These are phyloP conservation scores for Bugulina stolonifera DNA, from an alignment of 2,888 invertebrate species.

Conservation along the genomic window DNA sequence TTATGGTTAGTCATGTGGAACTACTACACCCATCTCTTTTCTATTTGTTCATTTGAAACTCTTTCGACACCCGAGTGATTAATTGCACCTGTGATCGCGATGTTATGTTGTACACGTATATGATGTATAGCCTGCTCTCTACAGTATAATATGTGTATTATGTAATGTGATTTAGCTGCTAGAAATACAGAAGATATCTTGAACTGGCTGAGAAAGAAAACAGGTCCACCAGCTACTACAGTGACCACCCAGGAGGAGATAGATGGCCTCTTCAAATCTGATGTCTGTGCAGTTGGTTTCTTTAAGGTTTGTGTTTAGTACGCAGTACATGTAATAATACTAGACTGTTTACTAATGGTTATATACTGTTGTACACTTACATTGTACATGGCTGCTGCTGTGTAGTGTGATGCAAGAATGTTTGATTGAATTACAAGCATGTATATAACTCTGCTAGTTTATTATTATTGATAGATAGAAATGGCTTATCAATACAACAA, in stretches of 20 bases:
- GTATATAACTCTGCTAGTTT: too few species aligned
- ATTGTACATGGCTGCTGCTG: not conserved
- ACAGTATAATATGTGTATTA: too few species aligned
- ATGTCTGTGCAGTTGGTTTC: slow-evolving; percentile 69
- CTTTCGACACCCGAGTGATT: too few species aligned
- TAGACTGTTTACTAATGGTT: not conserved
- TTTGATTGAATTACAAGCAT: too few species aligned
- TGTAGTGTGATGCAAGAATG: not conserved
- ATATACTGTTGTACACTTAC: too few species aligned
- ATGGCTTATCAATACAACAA: not conserved
- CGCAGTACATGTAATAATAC: not conserved
- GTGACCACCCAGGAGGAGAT: slow-evolving; percentile 68
- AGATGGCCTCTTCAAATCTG: slow-evolving; percentile 72
- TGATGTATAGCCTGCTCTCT: too few species aligned
- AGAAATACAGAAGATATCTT: slow-evolving; percentile 87
- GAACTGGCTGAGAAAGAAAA: slow-evolving; percentile 90
- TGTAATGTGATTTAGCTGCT: too few species aligned
- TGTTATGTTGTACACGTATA: too few species aligned
- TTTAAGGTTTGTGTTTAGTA: slow-evolving; percentile 43
- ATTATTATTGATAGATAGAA: too few species aligned
- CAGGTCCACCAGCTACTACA: slow-evolving; percentile 85
- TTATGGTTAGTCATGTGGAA: not conserved
- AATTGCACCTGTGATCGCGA: too few species aligned
- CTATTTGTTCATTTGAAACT: not conserved
- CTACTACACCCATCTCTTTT: not conserved